Evolutionary conservation across 2,888 invertebrate species (phyloP), one percentile per base, ranked within the genome.

Genomic region (Amphipoea lucens): DNA sequence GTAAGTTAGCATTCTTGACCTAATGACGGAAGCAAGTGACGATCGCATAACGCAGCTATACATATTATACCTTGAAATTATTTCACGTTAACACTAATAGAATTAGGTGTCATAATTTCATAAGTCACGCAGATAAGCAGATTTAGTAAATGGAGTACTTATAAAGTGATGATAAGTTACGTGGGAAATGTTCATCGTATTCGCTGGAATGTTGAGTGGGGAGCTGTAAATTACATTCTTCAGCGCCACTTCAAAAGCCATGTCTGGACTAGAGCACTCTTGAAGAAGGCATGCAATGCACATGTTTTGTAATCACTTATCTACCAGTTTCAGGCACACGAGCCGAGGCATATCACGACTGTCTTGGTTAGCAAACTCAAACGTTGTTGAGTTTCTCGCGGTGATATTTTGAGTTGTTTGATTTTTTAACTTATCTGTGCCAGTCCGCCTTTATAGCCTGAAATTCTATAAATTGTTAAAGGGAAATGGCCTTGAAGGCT

Each of bases 21-120:
- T 69, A 65, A 83, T 85, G 85, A 86, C 85, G 86, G 42, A 69
- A 60, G 62, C 76, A 73, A 65, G 76, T 75, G 72, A 79, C 82
- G 82, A 20, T 74, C 69, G n/a, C 60, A 63, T 69, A 68, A 74
- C 80, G 69, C 66, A 36, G 17, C n/a, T 67, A 51, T 57, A n/a
- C n/a, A n/a, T n/a, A 60, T 45, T 78, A 66, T 67, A 86, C 80
- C 85, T 75, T 80, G 86, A 86, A 76, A 69, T 76, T 71, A 78
- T 74, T 71, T 81, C 71, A 68, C 40, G 67, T 72, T 68, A 57
- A 68, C 67, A 68, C 36, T 82, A 81, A 84, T 76, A 36, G 71
- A 54, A 72, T 83, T 84, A 73, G 12, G 60, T 72, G 70, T 45
- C 45, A 45, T 45, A 45, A 45, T 11, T 45, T 57, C 67, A 54